Evolutionary conservation across 2,797 vertebrate species (phyloP).

Genomic region (Apodemus agrarius): DNA sequence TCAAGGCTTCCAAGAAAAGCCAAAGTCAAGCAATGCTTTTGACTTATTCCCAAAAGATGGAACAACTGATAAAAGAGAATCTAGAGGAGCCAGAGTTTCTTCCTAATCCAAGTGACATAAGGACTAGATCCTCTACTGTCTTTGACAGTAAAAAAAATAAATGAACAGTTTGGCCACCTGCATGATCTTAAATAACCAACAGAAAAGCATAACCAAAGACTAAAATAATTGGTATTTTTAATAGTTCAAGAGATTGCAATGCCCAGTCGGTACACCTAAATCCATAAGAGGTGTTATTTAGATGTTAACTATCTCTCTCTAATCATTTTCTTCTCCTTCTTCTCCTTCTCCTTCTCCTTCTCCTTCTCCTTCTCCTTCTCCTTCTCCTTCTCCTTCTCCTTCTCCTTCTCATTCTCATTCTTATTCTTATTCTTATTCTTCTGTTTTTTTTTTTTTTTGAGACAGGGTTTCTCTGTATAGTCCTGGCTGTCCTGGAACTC

Average conservation of each 20-base stretch:
- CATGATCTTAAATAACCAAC: neutral
- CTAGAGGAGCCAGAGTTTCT: neutral
- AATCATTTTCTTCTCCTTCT: neutral
- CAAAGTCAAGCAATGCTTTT: neutral
- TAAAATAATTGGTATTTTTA: neutral
- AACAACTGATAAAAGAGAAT: neutral
- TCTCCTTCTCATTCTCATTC: no score
- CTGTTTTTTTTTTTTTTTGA: no score
- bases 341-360: no score
- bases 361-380: no score
- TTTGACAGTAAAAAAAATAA: neutral
- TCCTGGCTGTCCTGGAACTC: no score
- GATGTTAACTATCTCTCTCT: neutral
- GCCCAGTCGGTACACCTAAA: neutral
- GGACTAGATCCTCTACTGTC: neutral
- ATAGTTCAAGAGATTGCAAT: neutral
- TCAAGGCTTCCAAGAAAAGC: neutral
- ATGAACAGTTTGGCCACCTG: neutral
- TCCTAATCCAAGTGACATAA: neutral
- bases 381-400: no score
- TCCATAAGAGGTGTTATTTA: neutral
- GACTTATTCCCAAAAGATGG: neutral
- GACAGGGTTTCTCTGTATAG: no score
- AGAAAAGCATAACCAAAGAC: neutral
- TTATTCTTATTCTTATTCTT: no score